These are phyloP conservation scores for Thomomys bottae DNA, from an alignment of 2,113 vertebrate genomes.

Conservation along the genomic window DNA sequence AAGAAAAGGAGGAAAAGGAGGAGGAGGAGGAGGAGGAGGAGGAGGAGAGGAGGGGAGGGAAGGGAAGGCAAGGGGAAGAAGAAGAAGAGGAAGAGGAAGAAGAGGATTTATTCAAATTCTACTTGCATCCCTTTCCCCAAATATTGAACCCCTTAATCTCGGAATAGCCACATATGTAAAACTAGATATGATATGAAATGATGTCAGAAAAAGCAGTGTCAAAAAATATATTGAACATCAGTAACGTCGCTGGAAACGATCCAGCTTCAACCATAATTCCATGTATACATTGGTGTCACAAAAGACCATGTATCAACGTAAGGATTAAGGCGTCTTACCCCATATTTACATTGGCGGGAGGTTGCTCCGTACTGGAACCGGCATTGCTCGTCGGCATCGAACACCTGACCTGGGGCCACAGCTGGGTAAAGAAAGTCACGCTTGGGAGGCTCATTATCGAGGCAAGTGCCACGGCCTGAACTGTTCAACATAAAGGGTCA, in stretches of 20 bases:
- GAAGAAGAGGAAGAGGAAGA: constrained; percentile 55
- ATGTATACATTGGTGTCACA: constrained; percentile 65
- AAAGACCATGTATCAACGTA: constrained; percentile 79
- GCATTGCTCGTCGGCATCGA: constrained; percentile 98
- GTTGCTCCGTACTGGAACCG: constrained; percentile 98
- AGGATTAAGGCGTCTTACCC: constrained; percentile 95
- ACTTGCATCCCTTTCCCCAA: constrained; percentile 26
- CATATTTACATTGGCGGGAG: constrained; percentile 99
- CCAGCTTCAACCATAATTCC: constrained; percentile 36
- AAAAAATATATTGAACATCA: constrained; percentile 62
- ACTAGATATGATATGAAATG: constrained; percentile 70
- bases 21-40: constrained; percentile 49
- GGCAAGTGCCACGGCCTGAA: constrained; percentile 99
- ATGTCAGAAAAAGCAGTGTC: constrained; percentile 80
- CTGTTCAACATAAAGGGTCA: constrained; percentile 97
- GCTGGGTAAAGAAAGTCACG: constrained; percentile 99
- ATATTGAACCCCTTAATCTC: constrained; percentile 36
- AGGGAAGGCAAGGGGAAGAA: too few species aligned
- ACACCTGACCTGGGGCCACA: constrained; percentile 99
- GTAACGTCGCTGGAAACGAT: constrained; percentile 53
- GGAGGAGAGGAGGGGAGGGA: constrained; percentile 64
- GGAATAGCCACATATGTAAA: constrained; percentile 65
- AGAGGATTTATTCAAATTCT: constrained; percentile 53
- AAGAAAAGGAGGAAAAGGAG: constrained; percentile 57
- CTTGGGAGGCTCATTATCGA: constrained; percentile 99